Evolutionary conservation across 1,140 invertebrate genomes (phyloP).

Genomic region (Oryctes rhinoceros): DNA sequence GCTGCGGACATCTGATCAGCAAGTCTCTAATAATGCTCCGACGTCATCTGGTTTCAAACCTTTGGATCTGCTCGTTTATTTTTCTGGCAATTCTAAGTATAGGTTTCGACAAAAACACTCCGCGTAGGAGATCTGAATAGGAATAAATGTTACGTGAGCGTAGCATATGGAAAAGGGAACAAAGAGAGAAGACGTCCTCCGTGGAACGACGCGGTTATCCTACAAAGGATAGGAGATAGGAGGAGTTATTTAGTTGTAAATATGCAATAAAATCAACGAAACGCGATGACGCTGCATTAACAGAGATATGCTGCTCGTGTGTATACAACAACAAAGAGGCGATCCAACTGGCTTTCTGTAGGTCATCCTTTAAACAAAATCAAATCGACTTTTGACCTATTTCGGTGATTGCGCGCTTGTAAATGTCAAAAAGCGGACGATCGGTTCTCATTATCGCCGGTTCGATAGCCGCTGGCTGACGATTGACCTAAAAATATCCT

Average conservation of each 20-base stretch:
- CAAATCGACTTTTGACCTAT: slow-evolving; percentile 3
- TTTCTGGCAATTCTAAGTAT: slow-evolving; percentile 21
- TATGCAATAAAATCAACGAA: not conserved
- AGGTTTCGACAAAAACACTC: not conserved
- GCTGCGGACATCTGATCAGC: not conserved
- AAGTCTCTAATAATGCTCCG: not conserved
- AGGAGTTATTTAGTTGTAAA: not conserved
- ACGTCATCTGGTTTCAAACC: slow-evolving; percentile 8
- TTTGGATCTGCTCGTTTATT: not conserved
- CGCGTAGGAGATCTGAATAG: not conserved
- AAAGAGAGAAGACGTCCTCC: not conserved
- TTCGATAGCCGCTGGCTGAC: slow-evolving; percentile 24
- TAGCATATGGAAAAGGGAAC: not conserved
- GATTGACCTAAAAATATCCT: slow-evolving; percentile 24
- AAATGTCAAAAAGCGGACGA: not conserved
- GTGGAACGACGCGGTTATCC: not conserved
- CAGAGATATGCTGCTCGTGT: not conserved
- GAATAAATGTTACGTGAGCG: not conserved
- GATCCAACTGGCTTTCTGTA: not conserved
- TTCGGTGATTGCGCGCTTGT: slow-evolving; percentile 8
- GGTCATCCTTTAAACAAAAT: not conserved
- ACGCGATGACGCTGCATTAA: not conserved
- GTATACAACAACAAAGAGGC: not conserved
- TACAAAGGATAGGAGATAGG: not conserved
- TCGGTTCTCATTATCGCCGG: slow-evolving; percentile 5